These are phyloP conservation scores for Leptinotarsa texana DNA, from an alignment of 1,140 invertebrate genomes.

Conservation along the genomic window DNA sequence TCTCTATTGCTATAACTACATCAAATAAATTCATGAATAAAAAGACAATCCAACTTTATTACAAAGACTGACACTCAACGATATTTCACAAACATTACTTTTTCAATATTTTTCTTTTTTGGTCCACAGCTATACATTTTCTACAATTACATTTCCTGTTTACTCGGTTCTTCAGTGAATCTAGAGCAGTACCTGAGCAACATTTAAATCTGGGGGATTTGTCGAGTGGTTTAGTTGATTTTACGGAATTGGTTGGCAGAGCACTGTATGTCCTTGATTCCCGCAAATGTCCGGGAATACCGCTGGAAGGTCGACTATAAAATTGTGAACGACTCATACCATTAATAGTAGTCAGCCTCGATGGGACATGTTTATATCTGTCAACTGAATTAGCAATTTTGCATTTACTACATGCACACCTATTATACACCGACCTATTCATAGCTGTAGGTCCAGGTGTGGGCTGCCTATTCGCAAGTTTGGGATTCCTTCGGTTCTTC, in stretches of 20 bases:
- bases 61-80: neutral
- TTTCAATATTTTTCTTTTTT: neutral
- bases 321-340: neutral
- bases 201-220: neutral
- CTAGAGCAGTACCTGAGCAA: neutral
- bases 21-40: too few species aligned
- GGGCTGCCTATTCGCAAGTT: conserved; percentile 7
- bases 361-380: neutral
- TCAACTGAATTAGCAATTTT: neutral
- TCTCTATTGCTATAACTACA: too few species aligned
- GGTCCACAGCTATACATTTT: conserved; percentile 1
- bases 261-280: neutral
- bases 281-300: neutral
- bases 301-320: neutral
- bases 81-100: neutral
- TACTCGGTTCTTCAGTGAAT: neutral
- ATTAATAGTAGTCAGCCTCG: neutral
- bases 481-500: conserved; percentile 18
- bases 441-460: conserved; percentile 20
- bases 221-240: neutral
- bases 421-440: neutral
- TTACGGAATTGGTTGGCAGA: neutral
- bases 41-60: neutral
- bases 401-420: conserved; percentile 17
- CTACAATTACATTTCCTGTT: conserved; percentile 4